Evolutionary conservation across 1,140 invertebrate species (phyloP), one percentile per base, ranked within the genome.

Genomic region (Rhyacophila brunnea): DNA sequence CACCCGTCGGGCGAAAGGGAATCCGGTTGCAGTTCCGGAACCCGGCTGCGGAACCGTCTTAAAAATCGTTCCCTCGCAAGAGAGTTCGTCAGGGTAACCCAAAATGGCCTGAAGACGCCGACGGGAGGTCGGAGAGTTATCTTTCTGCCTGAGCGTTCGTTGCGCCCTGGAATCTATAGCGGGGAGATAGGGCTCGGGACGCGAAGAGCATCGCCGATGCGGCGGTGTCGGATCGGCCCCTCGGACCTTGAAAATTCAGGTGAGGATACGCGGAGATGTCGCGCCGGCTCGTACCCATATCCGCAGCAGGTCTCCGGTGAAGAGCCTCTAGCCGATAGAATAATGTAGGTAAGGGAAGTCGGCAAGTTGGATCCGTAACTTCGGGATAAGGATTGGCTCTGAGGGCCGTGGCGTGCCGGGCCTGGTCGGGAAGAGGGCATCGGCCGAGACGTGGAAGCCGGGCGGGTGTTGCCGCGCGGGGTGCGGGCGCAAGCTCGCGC

Each of bases 261-360:
- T n/a, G n/a, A n/a, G n/a, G n/a, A n/a, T n/a, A n/a, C n/a, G n/a
- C n/a, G n/a, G n/a, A n/a, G n/a, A n/a, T n/a, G n/a, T n/a, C n/a
- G n/a, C n/a, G n/a, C n/a, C n/a, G n/a, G n/a, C n/a, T n/a, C n/a
- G n/a, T n/a, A n/a, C n/a, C n/a, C n/a, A n/a, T n/a, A n/a, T n/a
- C n/a, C n/a, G n/a, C n/a, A n/a, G n/a, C 88, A 87, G n/a, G n/a
- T n/a, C n/a, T n/a, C n/a, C 90, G 89, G 88, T 89, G 81, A 88
- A 86, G 79, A 91, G 87, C 87, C 89, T 91, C 87, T 91, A 87
- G 87, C 89, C 83, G 85, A 88, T 90, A 87, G 86, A 89, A 81
- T 83, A 90, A 90, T 90, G 87, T 89, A 89, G 88, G 83, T 90
- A 55, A 55, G 52, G 44, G 54, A 57, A 57, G 45, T 48, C 71